A percentile compares a stretch with the other conserved stretches of the same genome.
Evolutionary conservation across 2,888 invertebrate species (phyloP).

Genomic region (Suillia variegata): DNA sequence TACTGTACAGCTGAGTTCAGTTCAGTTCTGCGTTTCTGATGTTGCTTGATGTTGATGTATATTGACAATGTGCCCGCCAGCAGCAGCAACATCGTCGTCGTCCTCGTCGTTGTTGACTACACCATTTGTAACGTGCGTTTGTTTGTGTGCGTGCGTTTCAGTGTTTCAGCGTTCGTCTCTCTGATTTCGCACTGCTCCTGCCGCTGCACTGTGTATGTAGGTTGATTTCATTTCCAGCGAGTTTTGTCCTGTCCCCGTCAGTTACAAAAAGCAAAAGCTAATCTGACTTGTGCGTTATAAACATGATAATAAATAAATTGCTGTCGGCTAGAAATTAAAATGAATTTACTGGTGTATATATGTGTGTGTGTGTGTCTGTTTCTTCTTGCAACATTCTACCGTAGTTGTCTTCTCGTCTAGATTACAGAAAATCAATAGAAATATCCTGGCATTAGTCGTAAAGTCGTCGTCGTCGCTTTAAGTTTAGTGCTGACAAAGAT

Average conservation of each 20-base stretch:
- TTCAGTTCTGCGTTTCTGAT: constrained; percentile 13
- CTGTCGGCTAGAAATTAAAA: constrained; percentile 49
- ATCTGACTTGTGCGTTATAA: constrained; percentile 23
- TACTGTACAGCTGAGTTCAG: not conserved
- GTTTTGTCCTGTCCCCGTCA: no score
- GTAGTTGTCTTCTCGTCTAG: no score
- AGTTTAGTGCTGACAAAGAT: not conserved
- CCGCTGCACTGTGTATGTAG: no score
- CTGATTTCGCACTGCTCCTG: no score
- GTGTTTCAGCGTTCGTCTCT: no score
- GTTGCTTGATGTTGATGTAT: constrained; percentile 25
- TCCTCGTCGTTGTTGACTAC: no score
- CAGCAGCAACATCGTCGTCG: constrained; percentile 5
- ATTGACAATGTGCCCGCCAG: constrained; percentile 22
- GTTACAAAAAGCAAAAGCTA: constrained; percentile 22
- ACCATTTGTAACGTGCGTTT: no score
- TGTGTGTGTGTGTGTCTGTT: no score
- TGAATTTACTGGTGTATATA: constrained; percentile 49
- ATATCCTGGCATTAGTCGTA: constrained; percentile 28
- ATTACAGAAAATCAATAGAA: no score
- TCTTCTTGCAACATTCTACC: no score
- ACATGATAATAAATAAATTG: constrained; percentile 51
- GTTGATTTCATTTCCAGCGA: no score
- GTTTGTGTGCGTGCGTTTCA: no score
- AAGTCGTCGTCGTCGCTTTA: not conserved